Conservation (phyloP, 2,797 vertebrate species). For the Thamnophis elegans region DNA sequence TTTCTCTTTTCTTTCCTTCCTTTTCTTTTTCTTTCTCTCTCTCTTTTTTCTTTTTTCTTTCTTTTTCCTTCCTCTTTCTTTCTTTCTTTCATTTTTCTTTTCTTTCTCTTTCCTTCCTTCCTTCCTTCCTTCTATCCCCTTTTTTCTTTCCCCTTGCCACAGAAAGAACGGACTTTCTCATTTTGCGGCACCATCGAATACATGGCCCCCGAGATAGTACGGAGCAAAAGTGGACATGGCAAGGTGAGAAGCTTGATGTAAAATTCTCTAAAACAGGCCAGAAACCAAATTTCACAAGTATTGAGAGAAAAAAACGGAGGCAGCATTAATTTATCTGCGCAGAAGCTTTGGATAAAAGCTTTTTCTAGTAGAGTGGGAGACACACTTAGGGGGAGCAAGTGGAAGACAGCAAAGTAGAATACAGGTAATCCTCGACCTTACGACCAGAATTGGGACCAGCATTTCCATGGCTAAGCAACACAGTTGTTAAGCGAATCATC, state of each 20-base stretch:
- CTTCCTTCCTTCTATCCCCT: no score
- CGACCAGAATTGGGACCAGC: background rate
- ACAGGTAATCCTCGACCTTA: background rate
- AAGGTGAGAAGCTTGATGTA: slow-evolving; percentile 73
- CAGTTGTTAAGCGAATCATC: background rate
- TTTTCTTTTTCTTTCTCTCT: background rate
- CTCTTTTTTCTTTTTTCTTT: background rate
- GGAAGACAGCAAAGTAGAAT: background rate
- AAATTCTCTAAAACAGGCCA: background rate
- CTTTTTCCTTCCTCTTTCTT: rapidly evolving
- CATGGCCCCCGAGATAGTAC: slow-evolving; percentile 96
- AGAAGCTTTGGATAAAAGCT: background rate
- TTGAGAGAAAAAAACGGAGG: background rate
- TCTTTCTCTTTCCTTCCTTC: rapidly evolving
- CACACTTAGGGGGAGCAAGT: background rate
- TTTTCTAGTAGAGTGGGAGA: background rate
- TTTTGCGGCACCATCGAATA: slow-evolving; percentile 96
- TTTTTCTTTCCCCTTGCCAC: background rate
- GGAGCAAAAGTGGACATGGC: slow-evolving; percentile 87
- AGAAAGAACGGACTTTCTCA: slow-evolving; percentile 92
- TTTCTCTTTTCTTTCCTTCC: background rate
- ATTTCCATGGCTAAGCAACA: background rate
- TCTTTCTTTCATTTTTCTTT: no score
- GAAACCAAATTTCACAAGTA: background rate
- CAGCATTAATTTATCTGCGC: background rate